Base-by-base conservation (phyloP, 2,797 vertebrate genomes). In the Decapterus maruadsi region DNA sequence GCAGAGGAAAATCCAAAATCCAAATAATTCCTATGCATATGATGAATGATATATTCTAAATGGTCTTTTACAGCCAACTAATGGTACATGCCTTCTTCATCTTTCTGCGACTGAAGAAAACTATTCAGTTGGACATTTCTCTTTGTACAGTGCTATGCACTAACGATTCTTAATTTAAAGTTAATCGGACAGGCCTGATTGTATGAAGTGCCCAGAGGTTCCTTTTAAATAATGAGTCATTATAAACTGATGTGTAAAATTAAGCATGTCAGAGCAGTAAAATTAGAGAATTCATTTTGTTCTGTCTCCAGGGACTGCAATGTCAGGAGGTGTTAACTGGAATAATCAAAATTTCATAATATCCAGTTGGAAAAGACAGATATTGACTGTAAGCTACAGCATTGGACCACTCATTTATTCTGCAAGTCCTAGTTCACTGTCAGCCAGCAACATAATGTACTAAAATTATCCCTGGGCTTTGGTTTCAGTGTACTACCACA, bases 171-270 rank as follows among this genome's bases (percentile, higher is more conserved):
- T 42, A 51, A 74, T 66, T 74, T 34, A 46, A 58, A 77, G n/a
- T 65, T 81, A 72, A 78, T 73, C 5, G 4, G 16, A 72, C 51
- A 82, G 51, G 55, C 51, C 61, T 68, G 17, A 46, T 16, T 75
- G 69, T 59, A 68, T 58, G 26, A 72, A 76, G n/a, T 72, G 59
- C 86, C 70, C 34, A 22, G 38, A 29, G 76, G 60, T 46, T 34
- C 14, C n/a, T 31, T 70, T 84, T 71, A 58, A 71, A 82, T 81
- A 72, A 81, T 75, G 72, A 80, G 48, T 80, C 67, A 72, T 82
- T 84, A 63, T 38, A 65, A 68, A 2, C 13, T 48, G 58, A 38
- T 43, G 29, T 45, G 34, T 60, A 63, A 76, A 84, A 82, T 80
- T 20, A 72, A 77, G n/a, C 20, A 56, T 66, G 34, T 53, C 36